Evolutionary conservation across 2,888 invertebrate species (phyloP), one percentile per base, ranked within the genome.

Genomic region (Phyllotreta striolata): DNA sequence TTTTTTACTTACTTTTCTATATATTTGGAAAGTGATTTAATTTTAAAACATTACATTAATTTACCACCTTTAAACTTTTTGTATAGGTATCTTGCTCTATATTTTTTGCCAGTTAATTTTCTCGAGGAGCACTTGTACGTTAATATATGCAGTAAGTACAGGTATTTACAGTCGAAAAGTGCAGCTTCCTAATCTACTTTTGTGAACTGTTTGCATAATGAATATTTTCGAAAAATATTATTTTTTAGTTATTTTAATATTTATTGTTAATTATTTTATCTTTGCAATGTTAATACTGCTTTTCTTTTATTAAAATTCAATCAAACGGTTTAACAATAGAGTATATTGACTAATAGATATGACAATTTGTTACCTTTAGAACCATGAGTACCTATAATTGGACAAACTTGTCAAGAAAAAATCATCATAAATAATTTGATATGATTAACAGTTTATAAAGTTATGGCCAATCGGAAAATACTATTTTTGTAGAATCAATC

Each of bases 361-460:
- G 64, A 64, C 64, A 64, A 64, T 52, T 61, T 64, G 64, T 64
- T 64, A 56, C 60, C 35, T 64, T 51, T 64, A 61, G 61, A 64
- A 61, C 55, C 64, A 40, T 62, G 14, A n/a, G n/a, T n/a, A n/a
- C n/a, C 24, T 8, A 41, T 39, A 57, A 46, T 55, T 59, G 3
- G 46, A 39, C 41, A 49, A 46, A 35, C 47, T 14, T 37, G 54
- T 24, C 24, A 24, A 4, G 24, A 24, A 24, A 24, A 24, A 24
- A 24, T 24, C 24, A 24, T 24, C 4, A 3, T 24, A 3, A 24
- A 24, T 4, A 1, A 3, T 24, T 24, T 3, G 24, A 24, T 24
- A 24, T 24, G 24, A 24, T 24, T 24, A 24, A 24, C 24, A 24
- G 1, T 24, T 24, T 1, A 24, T 24, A 24, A 24, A 3, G 24